Evolutionary conservation across 2,797 vertebrate species (phyloP).

Genomic region (Mormyrus proboscirostris): DNA sequence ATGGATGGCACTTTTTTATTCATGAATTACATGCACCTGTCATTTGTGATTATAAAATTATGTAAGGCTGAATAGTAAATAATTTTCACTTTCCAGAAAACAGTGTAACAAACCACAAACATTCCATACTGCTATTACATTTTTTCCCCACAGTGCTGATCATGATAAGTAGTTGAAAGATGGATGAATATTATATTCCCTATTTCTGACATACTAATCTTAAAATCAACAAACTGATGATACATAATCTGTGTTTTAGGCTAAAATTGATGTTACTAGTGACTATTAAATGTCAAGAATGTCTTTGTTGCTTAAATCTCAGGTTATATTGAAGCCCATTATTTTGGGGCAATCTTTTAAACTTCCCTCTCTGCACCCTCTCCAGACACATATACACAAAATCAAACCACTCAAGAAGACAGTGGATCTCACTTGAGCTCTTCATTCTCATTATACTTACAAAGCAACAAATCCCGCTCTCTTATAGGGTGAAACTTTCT

Average conservation of each 20-base stretch:
- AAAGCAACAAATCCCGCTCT: constrained; percentile 1
- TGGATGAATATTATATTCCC: background rate
- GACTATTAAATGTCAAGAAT: background rate
- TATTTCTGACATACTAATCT: background rate
- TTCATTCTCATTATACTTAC: constrained; percentile 12
- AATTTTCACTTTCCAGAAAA: background rate
- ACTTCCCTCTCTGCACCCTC: background rate
- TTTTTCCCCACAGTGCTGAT: background rate
- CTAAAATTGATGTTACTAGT: background rate
- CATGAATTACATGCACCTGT: background rate
- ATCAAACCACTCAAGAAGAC: background rate
- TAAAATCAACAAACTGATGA: background rate
- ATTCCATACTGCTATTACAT: background rate
- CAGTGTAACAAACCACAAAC: background rate
- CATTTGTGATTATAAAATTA: background rate
- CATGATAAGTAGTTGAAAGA: background rate
- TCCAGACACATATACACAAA: background rate
- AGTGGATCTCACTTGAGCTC: background rate
- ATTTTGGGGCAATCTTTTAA: background rate
- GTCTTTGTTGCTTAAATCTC: background rate
- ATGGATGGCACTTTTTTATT: background rate
- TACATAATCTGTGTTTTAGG: background rate
- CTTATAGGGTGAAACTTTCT: background rate
- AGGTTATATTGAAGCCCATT: background rate
- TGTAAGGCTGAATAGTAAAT: background rate